Conservation (phyloP, 2,797 vertebrate species). For the Spinibarbus caldwelli region DNA sequence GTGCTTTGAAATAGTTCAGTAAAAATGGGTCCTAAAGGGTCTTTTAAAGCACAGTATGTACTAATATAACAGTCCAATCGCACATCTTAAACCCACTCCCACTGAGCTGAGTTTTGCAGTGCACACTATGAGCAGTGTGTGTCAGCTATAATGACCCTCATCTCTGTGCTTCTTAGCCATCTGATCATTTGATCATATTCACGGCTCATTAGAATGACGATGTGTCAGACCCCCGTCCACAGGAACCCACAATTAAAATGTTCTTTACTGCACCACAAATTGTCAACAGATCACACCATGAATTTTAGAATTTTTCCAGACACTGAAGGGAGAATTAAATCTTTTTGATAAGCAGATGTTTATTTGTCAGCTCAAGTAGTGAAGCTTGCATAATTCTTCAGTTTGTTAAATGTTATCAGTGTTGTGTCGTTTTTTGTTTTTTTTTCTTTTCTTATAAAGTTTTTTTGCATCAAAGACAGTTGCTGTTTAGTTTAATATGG, state of each 20-base stretch:
- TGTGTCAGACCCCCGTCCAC: constrained; percentile 22
- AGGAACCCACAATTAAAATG: constrained; percentile 38
- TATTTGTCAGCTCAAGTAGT: not conserved
- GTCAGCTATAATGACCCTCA: constrained; percentile 31
- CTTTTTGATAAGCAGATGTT: not conserved
- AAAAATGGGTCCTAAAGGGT: not conserved
- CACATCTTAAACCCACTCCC: constrained; percentile 1
- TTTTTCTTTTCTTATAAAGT: not conserved
- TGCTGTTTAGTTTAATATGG: not conserved
- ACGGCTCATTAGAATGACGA: constrained; percentile 35
- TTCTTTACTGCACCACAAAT: constrained; percentile 23
- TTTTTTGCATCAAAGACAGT: not conserved
- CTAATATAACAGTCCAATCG: not conserved
- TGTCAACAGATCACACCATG: not conserved
- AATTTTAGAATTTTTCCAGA: not conserved
- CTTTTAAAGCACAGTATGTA: constrained; percentile 6
- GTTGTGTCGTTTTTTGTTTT: not conserved
- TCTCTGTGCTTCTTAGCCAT: constrained; percentile 20
- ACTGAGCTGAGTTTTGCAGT: constrained; percentile 14
- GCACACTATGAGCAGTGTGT: constrained; percentile 8
- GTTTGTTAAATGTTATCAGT: not conserved
- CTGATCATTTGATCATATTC: constrained; percentile 46
- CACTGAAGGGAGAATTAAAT: not conserved
- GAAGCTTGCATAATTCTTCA: not conserved
- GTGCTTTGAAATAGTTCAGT: not conserved